Evolutionary conservation across 2,888 invertebrate genomes (phyloP), one percentile per base, ranked within the genome.

Genomic region (Spilarctia lutea): DNA sequence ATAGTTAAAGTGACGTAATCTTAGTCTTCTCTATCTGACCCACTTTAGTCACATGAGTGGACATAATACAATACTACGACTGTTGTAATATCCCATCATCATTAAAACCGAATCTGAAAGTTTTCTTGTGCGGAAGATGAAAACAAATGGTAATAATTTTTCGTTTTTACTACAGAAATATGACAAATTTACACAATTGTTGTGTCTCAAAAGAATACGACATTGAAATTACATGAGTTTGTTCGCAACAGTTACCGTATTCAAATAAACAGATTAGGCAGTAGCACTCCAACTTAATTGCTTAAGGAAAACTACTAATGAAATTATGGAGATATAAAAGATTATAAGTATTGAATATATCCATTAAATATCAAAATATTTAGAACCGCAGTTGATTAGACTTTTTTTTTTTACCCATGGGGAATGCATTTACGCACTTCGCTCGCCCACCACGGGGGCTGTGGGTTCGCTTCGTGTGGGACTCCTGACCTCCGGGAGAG

Each of bases 31-130:
- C 30, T 33, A 48, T 45, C 35, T 35, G 71, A 71, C 71, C 71
- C 35, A 71, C 71, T 24, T 35, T 35, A 52, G 33, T 33, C 45
- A 71, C 33, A 65, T n/a, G 20, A 27, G 35, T 66, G 18, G 13
- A 30, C 35, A n/a, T 71, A 45, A 63, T 42, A 71, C 39, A 45
- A 16, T 45, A 16, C 42, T 3, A 27, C 20, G 42, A 42, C 24
- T 71, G 71, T 45, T 45, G 63, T 71, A 71, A 71, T 63, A 42
- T 27, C 30, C n/a, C 42, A 63, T 42, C 70, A 70, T 60, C 42
- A 69, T 69, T 69, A 42, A 42, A 30, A 35, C 10, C 24, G 65
- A 24, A 35, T 33, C 24, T 10, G 35, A 35, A 20, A 65, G 35
- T 35, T 35, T 48, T 24, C 33, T 65, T 35, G 33, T 65, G 11